Base-by-base conservation (phyloP, 1,140 invertebrate species). In the Pseudachorutes palmiensis region DNA sequence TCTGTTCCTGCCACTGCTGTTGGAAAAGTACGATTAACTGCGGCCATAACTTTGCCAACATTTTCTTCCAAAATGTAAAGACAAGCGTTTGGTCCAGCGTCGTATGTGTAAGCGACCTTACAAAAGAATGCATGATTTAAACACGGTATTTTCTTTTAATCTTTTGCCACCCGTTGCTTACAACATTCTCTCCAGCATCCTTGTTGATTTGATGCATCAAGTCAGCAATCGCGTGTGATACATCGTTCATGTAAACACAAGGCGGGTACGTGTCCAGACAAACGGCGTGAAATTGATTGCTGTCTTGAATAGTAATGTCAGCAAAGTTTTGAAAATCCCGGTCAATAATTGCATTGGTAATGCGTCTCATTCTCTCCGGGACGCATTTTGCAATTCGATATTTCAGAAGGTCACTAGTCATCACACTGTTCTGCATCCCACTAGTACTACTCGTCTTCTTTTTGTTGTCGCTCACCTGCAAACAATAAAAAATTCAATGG, bases 51-150 rank as follows among this genome's bases (percentile, higher is more conserved):
- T 76, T 82, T 79, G 2, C 85, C 77, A 0, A 96, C 84, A 80
- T 89, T 81, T 71, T 89, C 81, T 75, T 92, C 86, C 65, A 92
- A 77, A 24, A 95, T 78, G 80, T 91, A 98, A 0, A 98, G 76
- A 77, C 92, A 97, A 2, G 92, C 93, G 83, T 98, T 98, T 64
- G 94, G 91, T 14, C 96, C 96, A 68, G 95, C 95, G 85, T 98
- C 95, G 82, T 94, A 98, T 29, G 94, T 97, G 77, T 98, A 98
- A 2, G 92, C 92, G 2, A 89, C 83, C 87, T 90, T 74, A 65
- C 79, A 79, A 66, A 2, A 26, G 19, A 55, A 55, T 5, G 5
- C 36, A 5, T 5, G 36, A 41, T 41, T 41, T 19, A 41, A 55
- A 3, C 9, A 55, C 51, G 3, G 5, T 19, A 14, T 59, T 14